Base-by-base conservation (phyloP, 2,113 vertebrate species). In the Myrmecophaga tridactyla region DNA sequence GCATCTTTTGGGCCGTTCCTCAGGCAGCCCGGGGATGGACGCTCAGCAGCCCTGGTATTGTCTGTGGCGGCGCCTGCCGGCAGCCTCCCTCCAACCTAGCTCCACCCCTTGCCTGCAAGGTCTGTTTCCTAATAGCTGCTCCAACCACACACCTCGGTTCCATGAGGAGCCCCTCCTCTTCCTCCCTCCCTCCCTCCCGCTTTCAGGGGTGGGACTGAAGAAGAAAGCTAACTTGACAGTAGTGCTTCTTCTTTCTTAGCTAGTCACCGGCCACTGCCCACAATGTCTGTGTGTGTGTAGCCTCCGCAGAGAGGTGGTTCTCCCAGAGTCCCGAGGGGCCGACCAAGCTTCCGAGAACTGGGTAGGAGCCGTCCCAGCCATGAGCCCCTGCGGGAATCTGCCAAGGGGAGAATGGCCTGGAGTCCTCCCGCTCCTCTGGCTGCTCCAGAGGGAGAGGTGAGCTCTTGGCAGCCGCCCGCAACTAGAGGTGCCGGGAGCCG, bases 151-250 rank as follows among this genome's bases (percentile, higher is more conserved):
- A 96, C 97, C 97, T 98, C 95, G 94, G 60, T 97, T 97, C 95
- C 53, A 90, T 94, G 76, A 82, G 73, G 97, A 96, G 97, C 98
- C 97, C 98, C 98, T 98, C 98, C 98, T 98, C 98, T 96, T 97
- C 95, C 95, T 96, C 97, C 98, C 95, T 75, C 96, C 94, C 60
- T 96, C 98, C 98, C 98, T 98, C 98, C 98, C 94, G 92, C 97
- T 92, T 96, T 96, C 93, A 97, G 94, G 98, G 98, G 98, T 98
- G 98, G 98, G 97, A 97, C 98, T 92, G 95, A 56, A 86, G 97
- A 90, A 96, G 97, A 94, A 97, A 97, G 98, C 97, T 97, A 86
- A 97, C 96, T 97, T 97, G 97, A 98, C 98, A 82, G 97, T 96
- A 81, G 94, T 94, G 91, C 69, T 87, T 90, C 69, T 87, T 90